Evolutionary conservation across 2,888 invertebrate species (phyloP).

Genomic region (Punctoribates punctum): DNA sequence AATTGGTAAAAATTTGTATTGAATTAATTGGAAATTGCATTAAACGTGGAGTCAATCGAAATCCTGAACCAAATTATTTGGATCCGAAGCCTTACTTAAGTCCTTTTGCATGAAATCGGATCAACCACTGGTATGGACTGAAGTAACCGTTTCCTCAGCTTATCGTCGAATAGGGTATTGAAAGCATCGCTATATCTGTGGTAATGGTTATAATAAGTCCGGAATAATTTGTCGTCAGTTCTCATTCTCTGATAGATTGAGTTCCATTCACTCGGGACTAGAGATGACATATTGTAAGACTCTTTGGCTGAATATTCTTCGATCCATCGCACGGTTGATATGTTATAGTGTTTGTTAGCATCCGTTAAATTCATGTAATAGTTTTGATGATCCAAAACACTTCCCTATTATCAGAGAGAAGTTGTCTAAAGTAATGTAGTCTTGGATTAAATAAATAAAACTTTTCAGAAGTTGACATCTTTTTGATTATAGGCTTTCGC

Average conservation of each 20-base stretch:
- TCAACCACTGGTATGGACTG: not conserved
- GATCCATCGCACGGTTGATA: not conserved
- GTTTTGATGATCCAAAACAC: constrained; percentile 39
- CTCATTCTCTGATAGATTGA: not conserved
- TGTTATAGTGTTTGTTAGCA: constrained; percentile 27
- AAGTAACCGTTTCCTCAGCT: not conserved
- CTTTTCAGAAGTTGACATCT: too few species aligned
- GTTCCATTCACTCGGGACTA: constrained; percentile 39
- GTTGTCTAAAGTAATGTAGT: not conserved
- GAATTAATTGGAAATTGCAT: too few species aligned
- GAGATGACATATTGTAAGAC: constrained; percentile 40
- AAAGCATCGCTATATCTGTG: constrained; percentile 35
- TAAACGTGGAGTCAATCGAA: too few species aligned
- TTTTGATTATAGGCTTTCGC: too few species aligned
- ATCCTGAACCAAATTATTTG: too few species aligned
- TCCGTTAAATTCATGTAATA: constrained; percentile 42
- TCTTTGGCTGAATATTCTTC: constrained; percentile 39
- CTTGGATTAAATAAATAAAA: too few species aligned
- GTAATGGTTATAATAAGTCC: constrained; percentile 31
- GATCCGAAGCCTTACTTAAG: not conserved
- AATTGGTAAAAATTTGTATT: too few species aligned
- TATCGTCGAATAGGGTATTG: not conserved
- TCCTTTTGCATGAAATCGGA: constrained; percentile 12
- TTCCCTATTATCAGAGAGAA: constrained; percentile 1
- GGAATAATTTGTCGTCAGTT: constrained; percentile 9